Base-by-base conservation (phyloP, 2,113 vertebrate species). In the Microcebus lehilahytsara region DNA sequence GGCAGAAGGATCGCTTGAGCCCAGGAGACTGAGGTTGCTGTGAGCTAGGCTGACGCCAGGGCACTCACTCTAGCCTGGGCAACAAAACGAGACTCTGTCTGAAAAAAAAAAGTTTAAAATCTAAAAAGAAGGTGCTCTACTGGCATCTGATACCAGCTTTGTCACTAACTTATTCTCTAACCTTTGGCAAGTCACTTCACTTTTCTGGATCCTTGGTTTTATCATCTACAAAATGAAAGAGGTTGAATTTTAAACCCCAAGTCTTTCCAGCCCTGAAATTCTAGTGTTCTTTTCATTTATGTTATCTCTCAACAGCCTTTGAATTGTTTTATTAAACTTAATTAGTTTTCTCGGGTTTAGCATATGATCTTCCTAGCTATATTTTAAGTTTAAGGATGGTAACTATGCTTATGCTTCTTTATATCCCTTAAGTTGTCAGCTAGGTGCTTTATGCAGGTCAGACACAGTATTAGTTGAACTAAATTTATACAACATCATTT, bases 401-500 rank as follows among this genome's bases (percentile, higher is more conserved):
- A 96, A 85, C 79, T 87, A 94, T 27, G 64, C 12, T 83, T 95
- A 91, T 49, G 62, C 2, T 69, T 94, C 85, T 89, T 97, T 94
- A 91, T 78, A 67, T 64, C 53, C 19, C 53, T 72, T 91, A 93
- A 83, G n/a, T 69, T 95, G 49, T 53, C 94, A 56, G 56, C 83
- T 93, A 83, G 53, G 46, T 91, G 60, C 53, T 97, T 94, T 88
- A 92, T 80, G 49, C 23, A 94, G 25, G 64, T 53, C 37, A 97
- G 22, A 96, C 30, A 72, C 23, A 72, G 16, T 62, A 64, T 90
- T 93, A 86, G 60, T 20, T 94, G 60, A 97, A 92, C 60, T 90
- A 66, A 95, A 97, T 96, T 93, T 96, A 95, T 58, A 46, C 46
- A 96, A 90, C 49, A 32, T 62, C 58, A 79, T 92, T 95, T 93